These are phyloP conservation scores for Paralvinella palmiformis DNA, from an alignment of 1,140 invertebrate genomes.

Conservation along the genomic window DNA sequence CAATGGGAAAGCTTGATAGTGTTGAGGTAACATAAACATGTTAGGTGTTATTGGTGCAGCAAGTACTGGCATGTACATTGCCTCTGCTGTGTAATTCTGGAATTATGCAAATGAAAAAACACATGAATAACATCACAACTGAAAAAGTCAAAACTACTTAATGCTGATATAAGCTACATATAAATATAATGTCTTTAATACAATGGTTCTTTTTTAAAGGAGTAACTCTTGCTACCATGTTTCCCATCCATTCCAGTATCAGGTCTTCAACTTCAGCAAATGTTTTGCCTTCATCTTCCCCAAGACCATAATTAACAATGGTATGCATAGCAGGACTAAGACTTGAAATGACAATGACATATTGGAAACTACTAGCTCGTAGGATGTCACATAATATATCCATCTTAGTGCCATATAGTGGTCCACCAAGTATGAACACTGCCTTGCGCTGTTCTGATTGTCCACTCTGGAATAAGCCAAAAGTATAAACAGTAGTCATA, in stretches of 20 bases:
- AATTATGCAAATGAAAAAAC: constrained; percentile 23
- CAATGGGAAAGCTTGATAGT: constrained; percentile 57
- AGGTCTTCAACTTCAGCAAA: constrained; percentile 52
- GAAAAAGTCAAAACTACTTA: background rate
- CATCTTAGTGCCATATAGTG: constrained; percentile 51
- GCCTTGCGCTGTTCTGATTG: constrained; percentile 48
- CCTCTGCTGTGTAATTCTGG: constrained; percentile 55
- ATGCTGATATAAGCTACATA: background rate
- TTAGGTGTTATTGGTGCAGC: constrained; percentile 56
- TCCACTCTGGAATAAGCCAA: too few species aligned
- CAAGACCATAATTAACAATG: constrained; percentile 22
- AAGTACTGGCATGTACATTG: constrained; percentile 61
- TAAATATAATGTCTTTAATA: background rate
- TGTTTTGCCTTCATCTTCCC: constrained; percentile 29
- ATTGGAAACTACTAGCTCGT: constrained; percentile 54
- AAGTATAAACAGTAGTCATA: too few species aligned
- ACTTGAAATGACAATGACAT: constrained; percentile 56
- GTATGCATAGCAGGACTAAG: constrained; percentile 49
- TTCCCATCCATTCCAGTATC: constrained; percentile 55
- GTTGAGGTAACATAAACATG: constrained; percentile 62
- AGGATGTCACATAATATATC: constrained; percentile 55
- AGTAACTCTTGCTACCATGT: constrained; percentile 38
- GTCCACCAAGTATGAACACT: constrained; percentile 57
- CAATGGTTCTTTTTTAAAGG: background rate
- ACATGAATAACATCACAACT: background rate